Percentiles rank a stretch among this genome's conserved stretches.
Conservation (phyloP, 2,113 vertebrate species). For the Rissa tridactyla region DNA sequence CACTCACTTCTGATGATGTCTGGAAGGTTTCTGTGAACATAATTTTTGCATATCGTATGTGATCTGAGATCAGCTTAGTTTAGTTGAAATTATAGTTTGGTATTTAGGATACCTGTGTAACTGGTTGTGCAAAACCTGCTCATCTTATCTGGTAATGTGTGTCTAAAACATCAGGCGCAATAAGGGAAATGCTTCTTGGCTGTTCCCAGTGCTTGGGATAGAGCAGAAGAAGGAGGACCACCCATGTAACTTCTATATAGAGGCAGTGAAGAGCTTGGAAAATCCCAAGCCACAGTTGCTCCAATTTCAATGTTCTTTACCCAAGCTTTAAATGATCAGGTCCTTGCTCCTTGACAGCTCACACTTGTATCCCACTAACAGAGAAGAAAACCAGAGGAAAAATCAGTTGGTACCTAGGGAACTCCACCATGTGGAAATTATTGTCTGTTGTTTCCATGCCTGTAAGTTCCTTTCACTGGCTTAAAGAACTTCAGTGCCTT, state of each 20-base stretch:
- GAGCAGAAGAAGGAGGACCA: background rate
- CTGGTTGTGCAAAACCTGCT: background rate
- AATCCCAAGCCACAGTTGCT: background rate
- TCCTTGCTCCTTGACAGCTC: background rate
- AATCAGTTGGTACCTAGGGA: background rate
- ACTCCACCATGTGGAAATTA: background rate
- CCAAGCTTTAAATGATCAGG: background rate
- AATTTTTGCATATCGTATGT: background rate
- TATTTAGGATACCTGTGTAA: slow-evolving; percentile 6
- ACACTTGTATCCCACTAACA: background rate
- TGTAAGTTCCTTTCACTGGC: background rate
- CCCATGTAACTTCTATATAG: background rate
- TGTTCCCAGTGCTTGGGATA: background rate
- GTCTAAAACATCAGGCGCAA: background rate
- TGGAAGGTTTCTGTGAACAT: background rate
- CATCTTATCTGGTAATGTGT: background rate
- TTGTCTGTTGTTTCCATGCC: background rate
- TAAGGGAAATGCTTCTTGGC: background rate
- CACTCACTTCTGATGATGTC: background rate
- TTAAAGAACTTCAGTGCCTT: background rate
- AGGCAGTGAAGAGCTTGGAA: background rate
- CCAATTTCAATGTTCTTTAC: background rate
- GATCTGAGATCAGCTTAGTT: background rate
- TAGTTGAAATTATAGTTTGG: background rate
- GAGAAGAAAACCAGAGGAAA: background rate